phyloP scores from a whole-genome alignment of 2,888 invertebrate genomes.

The Flexamia atlantica region DNA sequence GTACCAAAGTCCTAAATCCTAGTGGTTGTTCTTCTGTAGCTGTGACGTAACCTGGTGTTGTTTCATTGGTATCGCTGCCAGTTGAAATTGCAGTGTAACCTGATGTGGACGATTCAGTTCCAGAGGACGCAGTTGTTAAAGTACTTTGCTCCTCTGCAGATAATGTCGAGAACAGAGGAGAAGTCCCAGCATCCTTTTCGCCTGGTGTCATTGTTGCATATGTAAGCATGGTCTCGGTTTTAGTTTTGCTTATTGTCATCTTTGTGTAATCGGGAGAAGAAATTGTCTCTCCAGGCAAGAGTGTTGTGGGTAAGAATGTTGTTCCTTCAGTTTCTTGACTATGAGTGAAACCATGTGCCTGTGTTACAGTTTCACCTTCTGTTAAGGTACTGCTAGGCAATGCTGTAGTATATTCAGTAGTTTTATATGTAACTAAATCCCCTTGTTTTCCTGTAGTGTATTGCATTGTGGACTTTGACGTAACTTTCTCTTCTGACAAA shows the following conservation, averaged over 20 bases:
- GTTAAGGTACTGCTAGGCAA: not conserved
- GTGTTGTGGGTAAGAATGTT: not conserved
- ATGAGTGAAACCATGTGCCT: not conserved
- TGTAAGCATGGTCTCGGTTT: not conserved
- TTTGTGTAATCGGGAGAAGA: not conserved
- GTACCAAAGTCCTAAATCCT: not conserved
- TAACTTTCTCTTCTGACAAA: not conserved
- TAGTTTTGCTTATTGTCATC: not conserved
- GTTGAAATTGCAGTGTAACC: not conserved
- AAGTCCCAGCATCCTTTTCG: not conserved
- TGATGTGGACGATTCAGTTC: not conserved
- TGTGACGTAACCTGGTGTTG: not conserved
- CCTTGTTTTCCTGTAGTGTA: not conserved
- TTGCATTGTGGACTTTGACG: not conserved
- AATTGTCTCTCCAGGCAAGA: not conserved
- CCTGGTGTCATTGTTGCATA: not conserved
- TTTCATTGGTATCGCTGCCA: not conserved
- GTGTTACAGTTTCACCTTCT: not conserved
- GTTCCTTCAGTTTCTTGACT: not conserved
- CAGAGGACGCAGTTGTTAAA: not conserved
- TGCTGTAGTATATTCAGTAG: not conserved
- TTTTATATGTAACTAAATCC: too few relatives aligned
- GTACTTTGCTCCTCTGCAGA: not conserved
- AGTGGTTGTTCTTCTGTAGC: not conserved
- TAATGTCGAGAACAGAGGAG: not conserved